These are phyloP conservation scores for Aulostomus chinensis DNA, from an alignment of 2,797 vertebrate species.

Conservation along the genomic window DNA sequence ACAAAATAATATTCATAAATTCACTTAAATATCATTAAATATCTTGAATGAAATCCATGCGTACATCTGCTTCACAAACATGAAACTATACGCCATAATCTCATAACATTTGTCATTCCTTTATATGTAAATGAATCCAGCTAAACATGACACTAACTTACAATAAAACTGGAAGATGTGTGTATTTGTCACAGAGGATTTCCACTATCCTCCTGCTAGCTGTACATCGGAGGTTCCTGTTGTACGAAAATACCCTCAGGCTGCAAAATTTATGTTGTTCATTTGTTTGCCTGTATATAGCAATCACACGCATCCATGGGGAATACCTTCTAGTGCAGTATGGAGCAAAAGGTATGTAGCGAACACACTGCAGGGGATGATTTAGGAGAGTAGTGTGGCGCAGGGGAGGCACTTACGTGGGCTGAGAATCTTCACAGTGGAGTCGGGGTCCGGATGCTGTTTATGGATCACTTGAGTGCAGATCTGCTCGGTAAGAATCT, in stretches of 20 bases:
- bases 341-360: constrained; percentile 59
- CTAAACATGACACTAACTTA: constrained; percentile 18
- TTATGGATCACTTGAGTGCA: constrained; percentile 98
- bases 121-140: too few species aligned
- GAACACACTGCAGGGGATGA: constrained; percentile 48
- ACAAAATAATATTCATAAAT: too few species aligned
- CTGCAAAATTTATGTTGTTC: constrained; percentile 62
- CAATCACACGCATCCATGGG: constrained; percentile 40
- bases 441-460: constrained; percentile 97
- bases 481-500: constrained; percentile 98
- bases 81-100: too few species aligned
- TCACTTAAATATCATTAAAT: constrained; percentile 1
- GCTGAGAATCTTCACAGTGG: constrained; percentile 96
- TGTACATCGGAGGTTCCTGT: constrained; percentile 35
- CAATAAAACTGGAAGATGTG: constrained; percentile 40
- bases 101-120: too few species aligned
- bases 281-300: constrained; percentile 63
- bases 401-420: constrained; percentile 88
- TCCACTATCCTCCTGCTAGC: constrained; percentile 12
- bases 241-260: constrained; percentile 40
- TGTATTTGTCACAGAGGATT: constrained; percentile 38
- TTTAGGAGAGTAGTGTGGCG: constrained; percentile 54
- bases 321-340: constrained; percentile 44
- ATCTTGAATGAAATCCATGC: too few species aligned
- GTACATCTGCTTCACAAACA: too few species aligned